Evolutionary conservation across 2,888 invertebrate genomes (phyloP).

Genomic region (Caenorhabditis drosophilae): DNA sequence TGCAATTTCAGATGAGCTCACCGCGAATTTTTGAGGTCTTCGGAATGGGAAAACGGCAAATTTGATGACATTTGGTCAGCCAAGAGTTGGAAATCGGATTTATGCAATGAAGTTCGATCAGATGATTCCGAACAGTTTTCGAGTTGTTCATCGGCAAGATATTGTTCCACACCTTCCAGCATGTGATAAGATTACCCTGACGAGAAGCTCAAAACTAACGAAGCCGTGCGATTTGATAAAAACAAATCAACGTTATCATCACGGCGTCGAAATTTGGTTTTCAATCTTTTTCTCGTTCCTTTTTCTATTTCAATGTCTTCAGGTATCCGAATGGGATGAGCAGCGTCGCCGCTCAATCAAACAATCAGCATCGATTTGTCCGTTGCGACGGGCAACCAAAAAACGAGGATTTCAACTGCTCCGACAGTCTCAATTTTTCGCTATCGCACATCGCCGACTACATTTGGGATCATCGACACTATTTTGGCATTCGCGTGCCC

Average conservation of each 20-base stretch:
- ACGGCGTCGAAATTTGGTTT: slow-evolving; percentile 1
- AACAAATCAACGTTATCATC: neutral
- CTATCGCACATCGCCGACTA: neutral
- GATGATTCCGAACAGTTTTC: slow-evolving; percentile 1
- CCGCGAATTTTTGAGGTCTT: too few species aligned
- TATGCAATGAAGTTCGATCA: slow-evolving; percentile 1
- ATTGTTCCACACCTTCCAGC: slow-evolving; percentile 7
- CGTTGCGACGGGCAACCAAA: neutral
- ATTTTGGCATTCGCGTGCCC: slow-evolving; percentile 4
- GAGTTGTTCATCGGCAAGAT: slow-evolving; percentile 1
- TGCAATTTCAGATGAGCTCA: too few species aligned
- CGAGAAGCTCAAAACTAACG: neutral
- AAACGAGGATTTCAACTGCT: slow-evolving; percentile 4
- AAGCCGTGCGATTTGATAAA: neutral
- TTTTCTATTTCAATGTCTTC: neutral
- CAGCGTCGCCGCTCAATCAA: neutral
- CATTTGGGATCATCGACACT: slow-evolving; percentile 6
- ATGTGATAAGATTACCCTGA: neutral
- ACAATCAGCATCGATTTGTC: neutral
- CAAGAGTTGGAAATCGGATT: slow-evolving; percentile 2
- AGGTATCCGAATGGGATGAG: slow-evolving; percentile 4
- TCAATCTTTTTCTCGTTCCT: neutral
- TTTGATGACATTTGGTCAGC: slow-evolving; percentile 5
- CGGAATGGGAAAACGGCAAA: neutral
- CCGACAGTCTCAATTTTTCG: slow-evolving; percentile 1